phyloP scores from a whole-genome alignment of 2,797 vertebrate species.

The Glossophaga mutica region DNA sequence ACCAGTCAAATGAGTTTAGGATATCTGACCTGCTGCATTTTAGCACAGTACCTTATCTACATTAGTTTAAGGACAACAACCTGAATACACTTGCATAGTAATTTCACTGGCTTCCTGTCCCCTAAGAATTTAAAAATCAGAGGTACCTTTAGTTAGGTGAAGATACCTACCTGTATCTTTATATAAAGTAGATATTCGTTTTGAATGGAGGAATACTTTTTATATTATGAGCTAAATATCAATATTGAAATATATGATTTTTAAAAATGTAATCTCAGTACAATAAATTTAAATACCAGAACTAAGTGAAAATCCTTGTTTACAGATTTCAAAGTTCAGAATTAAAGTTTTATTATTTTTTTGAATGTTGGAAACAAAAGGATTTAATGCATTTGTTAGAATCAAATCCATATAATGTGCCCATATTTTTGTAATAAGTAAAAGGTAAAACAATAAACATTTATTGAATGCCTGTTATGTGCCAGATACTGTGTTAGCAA shows the following conservation, averaged over 20 bases:
- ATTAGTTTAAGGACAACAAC: background rate
- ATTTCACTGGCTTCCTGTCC: background rate
- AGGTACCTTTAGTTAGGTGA: background rate
- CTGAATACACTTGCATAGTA: background rate
- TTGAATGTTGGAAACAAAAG: slow-evolving; percentile 12
- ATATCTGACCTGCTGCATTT: background rate
- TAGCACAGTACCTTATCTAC: background rate
- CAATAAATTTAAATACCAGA: background rate
- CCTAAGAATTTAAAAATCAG: background rate
- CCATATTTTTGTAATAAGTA: background rate
- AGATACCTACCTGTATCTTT: background rate
- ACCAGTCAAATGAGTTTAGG: background rate
- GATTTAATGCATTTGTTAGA: slow-evolving; percentile 16
- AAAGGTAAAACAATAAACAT: background rate
- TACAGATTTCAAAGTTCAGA: slow-evolving; percentile 10
- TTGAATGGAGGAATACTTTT: background rate
- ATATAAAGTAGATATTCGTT: background rate
- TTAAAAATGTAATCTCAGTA: background rate
- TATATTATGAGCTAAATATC: background rate
- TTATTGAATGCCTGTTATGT: background rate
- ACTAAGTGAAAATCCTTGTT: background rate
- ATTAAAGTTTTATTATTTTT: slow-evolving; percentile 14
- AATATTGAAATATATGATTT: background rate
- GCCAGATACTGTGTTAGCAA: background rate
- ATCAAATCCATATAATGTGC: background rate